Conservation (phyloP, 2,888 invertebrate species). For the Patella caerulea region DNA sequence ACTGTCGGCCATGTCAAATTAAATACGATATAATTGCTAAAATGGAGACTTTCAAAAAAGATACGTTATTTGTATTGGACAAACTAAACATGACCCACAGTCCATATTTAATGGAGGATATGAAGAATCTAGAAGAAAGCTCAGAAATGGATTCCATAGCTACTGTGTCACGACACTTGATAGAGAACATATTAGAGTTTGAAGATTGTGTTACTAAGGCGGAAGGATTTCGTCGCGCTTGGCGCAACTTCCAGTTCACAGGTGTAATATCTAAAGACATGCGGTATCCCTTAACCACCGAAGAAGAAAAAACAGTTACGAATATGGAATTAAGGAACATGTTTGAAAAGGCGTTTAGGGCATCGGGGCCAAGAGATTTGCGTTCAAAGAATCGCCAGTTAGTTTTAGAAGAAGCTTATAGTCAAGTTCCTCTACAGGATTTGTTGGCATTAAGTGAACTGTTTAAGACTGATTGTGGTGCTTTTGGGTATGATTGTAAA, state of each 20-base stretch:
- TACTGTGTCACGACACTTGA: background rate
- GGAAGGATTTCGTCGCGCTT: background rate
- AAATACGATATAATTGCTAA: background rate
- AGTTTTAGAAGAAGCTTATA: background rate
- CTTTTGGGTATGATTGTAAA: conserved; percentile 2
- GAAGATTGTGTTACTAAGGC: background rate
- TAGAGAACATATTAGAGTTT: too few species aligned
- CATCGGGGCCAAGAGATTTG: background rate
- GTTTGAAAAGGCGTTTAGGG: background rate
- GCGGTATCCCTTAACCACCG: background rate
- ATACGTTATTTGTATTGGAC: background rate
- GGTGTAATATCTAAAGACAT: background rate
- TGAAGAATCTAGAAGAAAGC: background rate
- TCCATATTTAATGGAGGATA: background rate
- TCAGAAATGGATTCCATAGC: background rate
- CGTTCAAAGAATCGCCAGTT: background rate
- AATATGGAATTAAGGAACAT: background rate
- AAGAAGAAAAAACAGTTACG: background rate
- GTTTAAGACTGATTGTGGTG: background rate
- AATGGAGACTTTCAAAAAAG: background rate
- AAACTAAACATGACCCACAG: background rate
- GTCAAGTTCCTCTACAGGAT: background rate
- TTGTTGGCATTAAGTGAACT: background rate
- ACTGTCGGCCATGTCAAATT: background rate
- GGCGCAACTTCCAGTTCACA: background rate